Evolutionary conservation across 2,113 vertebrate genomes (phyloP), one percentile per base, ranked within the genome.

Genomic region (Vidua macroura): DNA sequence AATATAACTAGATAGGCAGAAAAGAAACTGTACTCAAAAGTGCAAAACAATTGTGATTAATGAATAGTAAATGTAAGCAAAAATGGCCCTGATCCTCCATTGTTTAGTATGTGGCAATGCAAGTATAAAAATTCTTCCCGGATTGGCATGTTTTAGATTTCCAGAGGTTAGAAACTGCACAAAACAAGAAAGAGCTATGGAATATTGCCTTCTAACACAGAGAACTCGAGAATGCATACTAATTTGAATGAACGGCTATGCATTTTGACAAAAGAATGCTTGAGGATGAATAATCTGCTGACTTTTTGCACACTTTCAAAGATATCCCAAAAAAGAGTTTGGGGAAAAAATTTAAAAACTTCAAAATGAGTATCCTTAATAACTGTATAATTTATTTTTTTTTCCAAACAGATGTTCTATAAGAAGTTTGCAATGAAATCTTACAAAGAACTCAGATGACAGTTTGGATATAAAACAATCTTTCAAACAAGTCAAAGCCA

Each of bases 51-150:
- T 68, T 46, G 30, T 44, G 67, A 58, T 49, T 90, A 90, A 90
- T 73, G 63, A 91, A 73, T 51, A 10, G 63, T 48, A 92, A 87
- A 95, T 76, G 63, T 85, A 95, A 93, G 51, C 51, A 88, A 94
- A 85, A 93, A 58, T 59, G 8, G 18, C 28, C 25, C 37, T 28
- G 22, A 82, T 90, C 16, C 22, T 88, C 31, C 2, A 1, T 27
- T 73, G 7, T 17, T 52, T 62, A 15, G 13, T 56, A 30, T 62
- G 23, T 49, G 8, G 12, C 33, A 77, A 58, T 73, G n/a, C 5
- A 64, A 91, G 30, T 20, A 55, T 4, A 72, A 30, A 74, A 74
- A 23, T n/a, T 24, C 20, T 58, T 77, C 33, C 30, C 25, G 81
- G 11, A 22, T 21, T 48, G 19, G 5, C 10, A 33, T 33, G 4